A percentile compares a stretch with the other conserved stretches of the same genome.
phyloP scores from a whole-genome alignment of 2,888 invertebrate species.

The Synergus umbraculus region DNA sequence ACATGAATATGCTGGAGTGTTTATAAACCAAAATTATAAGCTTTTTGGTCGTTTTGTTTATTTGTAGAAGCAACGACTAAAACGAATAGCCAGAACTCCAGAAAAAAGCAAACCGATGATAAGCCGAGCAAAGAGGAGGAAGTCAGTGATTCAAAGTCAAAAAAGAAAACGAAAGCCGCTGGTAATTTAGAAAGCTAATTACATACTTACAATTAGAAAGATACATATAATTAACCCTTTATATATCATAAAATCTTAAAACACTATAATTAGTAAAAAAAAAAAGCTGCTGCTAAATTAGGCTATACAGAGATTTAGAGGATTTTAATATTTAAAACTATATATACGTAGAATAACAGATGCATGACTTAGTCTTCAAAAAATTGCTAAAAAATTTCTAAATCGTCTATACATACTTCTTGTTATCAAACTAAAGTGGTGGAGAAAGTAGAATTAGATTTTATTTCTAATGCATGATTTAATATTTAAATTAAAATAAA shows the following conservation, averaged over 20 bases:
- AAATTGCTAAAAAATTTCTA: not conserved
- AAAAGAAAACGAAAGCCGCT: slow-evolving; percentile 39
- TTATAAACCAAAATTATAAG: not conserved
- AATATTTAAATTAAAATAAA: not conserved
- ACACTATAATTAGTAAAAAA: not conserved
- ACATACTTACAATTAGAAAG: not conserved
- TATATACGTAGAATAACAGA: not conserved
- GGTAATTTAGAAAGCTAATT: slow-evolving; percentile 26
- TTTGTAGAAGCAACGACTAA: slow-evolving; percentile 30
- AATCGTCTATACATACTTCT: too few relatives aligned
- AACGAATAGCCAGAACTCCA: slow-evolving; percentile 26
- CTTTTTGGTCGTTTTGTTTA: not conserved
- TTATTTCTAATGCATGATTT: not conserved
- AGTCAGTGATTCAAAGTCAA: slow-evolving; percentile 33
- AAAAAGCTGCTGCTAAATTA: not conserved
- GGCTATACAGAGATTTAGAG: not conserved
- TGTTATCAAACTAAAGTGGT: not conserved
- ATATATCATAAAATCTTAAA: not conserved
- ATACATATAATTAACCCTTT: slow-evolving; percentile 20
- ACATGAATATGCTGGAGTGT: not conserved
- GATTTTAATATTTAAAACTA: not conserved
- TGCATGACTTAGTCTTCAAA: not conserved
- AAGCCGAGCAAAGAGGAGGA: slow-evolving; percentile 39
- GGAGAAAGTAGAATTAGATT: not conserved
- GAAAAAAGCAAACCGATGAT: slow-evolving; percentile 23